Percentiles rank a stretch among this genome's conserved stretches.
Evolutionary conservation across 2,797 vertebrate genomes (phyloP).

Genomic region (Mus spretus): DNA sequence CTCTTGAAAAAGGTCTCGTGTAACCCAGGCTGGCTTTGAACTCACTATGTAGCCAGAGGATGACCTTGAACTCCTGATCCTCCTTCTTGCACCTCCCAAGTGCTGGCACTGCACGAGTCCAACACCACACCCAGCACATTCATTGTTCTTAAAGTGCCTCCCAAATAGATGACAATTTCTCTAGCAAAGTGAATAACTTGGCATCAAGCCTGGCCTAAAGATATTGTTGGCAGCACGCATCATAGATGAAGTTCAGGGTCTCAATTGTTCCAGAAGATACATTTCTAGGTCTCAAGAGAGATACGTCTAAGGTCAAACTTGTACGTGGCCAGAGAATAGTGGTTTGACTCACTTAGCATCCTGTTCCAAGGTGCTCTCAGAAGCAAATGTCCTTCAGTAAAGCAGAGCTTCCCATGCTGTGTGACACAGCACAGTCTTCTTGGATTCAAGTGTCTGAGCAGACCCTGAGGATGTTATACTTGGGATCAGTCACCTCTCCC

Average conservation of each 20-base stretch:
- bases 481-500: not conserved
- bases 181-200: constrained; percentile 55
- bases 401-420: constrained; percentile 27
- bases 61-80: not conserved
- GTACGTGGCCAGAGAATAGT: not conserved
- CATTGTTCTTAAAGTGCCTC: constrained; percentile 52
- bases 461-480: not conserved
- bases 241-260: constrained; percentile 30
- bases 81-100: not conserved
- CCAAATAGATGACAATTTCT: constrained; percentile 52
- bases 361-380: not conserved
- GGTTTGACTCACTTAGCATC: constrained; percentile 23
- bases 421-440: not conserved
- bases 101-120: not conserved
- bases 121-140: not conserved
- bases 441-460: not conserved
- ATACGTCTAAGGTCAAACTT: not conserved
- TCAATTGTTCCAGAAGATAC: constrained; percentile 32
- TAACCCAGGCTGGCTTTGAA: not conserved
- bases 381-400: constrained; percentile 53
- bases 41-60: not conserved
- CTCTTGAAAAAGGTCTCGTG: not conserved
- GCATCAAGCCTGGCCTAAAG: constrained; percentile 26
- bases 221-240: constrained; percentile 24
- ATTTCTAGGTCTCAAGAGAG: constrained; percentile 8